Evolutionary conservation across 2,888 invertebrate species (phyloP), one percentile per base, ranked within the genome.

Genomic region (Hoplodrina blanda): DNA sequence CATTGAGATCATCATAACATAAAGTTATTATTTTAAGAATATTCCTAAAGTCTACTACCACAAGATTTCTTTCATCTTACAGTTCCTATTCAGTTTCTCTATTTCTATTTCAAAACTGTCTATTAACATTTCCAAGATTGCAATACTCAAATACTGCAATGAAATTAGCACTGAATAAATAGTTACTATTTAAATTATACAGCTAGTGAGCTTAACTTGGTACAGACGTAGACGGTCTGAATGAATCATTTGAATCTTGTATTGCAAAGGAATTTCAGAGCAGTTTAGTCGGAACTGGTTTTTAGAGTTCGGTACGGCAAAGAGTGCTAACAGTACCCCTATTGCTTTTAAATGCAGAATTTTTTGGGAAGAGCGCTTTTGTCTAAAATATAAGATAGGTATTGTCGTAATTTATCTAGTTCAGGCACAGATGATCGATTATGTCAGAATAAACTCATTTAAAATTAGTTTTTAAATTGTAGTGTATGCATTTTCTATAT

Each of bases 161-260:
- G 13, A 67, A 78, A 61, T 66, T 62, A 76, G 30, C 30, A 56
- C 52, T 52, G 63, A 62, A 73, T 71, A 78, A 76, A 81, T 73
- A 71, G 69, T 54, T 30, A 61, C 37, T 49, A 67, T 73, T 81
- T 76, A 66, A 76, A 76, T 76, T 76, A 76, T 54, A 53, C n/a
- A 59, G 62, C 61, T n/a, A 37, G 13, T 17, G 30, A 57, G 63
- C 50, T 64, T 44, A 30, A 60, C 30, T 50, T n/a, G 25, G 53
- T 50, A 11, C 19, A 64, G 41, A 44, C 30, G 6, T 30, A 11
- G 55, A 20, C 10, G 25, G 30, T 56, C n/a, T 57, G 60, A 74
- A 63, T 37, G 25, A 61, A 61, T 57, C 53, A 60, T 66, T 66
- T 66, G 15, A 52, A 56, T 55, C 53, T 30, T 46, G 56, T 63